Conservation (phyloP, 1,140 invertebrate species). For the Galleria mellonella region DNA sequence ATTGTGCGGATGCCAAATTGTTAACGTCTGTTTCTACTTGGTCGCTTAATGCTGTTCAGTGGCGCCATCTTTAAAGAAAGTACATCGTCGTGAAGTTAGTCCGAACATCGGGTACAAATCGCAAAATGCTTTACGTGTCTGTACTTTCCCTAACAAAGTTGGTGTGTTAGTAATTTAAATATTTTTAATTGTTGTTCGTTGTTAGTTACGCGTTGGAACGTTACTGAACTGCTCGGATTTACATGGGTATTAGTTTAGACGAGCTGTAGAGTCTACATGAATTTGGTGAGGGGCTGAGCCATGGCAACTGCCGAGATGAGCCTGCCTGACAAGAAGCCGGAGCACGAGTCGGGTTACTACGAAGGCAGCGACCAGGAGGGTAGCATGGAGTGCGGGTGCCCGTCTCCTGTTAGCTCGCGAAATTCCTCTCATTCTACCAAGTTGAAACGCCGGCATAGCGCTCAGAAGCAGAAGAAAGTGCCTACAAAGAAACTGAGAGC, state of each 20-base stretch:
- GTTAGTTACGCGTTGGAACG: not conserved
- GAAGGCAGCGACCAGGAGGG: conserved; percentile 69
- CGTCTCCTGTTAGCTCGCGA: conserved; percentile 60
- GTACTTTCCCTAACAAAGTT: conserved; percentile 55
- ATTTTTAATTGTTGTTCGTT: not conserved
- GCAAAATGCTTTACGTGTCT: conserved; percentile 63
- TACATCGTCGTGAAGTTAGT: conserved; percentile 39
- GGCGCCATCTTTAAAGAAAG: conserved; percentile 49
- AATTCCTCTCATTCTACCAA: conserved; percentile 61
- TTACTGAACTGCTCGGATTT: not conserved
- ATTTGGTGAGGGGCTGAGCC: conserved; percentile 48
- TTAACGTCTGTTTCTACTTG: conserved; percentile 34
- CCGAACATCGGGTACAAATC: conserved; percentile 38
- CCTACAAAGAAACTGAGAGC: conserved; percentile 42
- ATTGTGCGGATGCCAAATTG: conserved; percentile 7
- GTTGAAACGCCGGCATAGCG: conserved; percentile 50
- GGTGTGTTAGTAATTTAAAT: conserved; percentile 24
- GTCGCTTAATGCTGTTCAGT: conserved; percentile 39
- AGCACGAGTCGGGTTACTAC: conserved; percentile 71
- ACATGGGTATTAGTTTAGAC: conserved; percentile 7
- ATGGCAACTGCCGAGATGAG: conserved; percentile 67
- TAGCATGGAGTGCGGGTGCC: conserved; percentile 65
- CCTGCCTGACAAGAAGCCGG: conserved; percentile 66
- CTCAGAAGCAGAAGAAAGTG: conserved; percentile 51
- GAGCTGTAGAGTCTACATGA: conserved; percentile 39